Conservation (phyloP, 2,113 vertebrate genomes). For the Colius striatus region DNA sequence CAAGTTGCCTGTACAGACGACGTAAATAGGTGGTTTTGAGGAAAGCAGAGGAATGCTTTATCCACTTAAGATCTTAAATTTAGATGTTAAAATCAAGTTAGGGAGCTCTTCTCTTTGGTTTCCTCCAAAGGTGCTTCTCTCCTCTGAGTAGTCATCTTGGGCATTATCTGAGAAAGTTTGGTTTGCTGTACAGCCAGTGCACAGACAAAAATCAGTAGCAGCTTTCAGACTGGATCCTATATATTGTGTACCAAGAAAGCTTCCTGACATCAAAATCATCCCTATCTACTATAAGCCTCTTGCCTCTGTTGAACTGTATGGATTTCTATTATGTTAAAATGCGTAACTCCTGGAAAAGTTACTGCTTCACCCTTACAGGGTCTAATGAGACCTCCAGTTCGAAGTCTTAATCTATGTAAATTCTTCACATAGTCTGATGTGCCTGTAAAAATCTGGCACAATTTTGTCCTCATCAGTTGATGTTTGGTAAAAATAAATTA, state of each 20-base stretch:
- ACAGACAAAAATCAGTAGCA: background rate
- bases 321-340: background rate
- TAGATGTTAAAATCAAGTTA: background rate
- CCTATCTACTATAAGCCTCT: background rate
- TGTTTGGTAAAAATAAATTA: background rate
- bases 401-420: background rate
- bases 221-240: background rate
- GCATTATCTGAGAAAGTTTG: background rate
- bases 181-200: background rate
- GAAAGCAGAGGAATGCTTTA: background rate
- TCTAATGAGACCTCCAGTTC: background rate
- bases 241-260: background rate
- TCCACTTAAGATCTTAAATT: background rate
- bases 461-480: background rate
- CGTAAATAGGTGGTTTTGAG: background rate
- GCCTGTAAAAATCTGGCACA: background rate
- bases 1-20: background rate
- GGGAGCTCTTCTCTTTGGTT: background rate
- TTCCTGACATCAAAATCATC: background rate
- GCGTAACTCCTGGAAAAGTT: background rate
- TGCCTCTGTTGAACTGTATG: background rate
- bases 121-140: background rate
- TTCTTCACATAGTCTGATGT: background rate
- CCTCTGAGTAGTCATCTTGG: background rate
- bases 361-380: background rate